Conservation (phyloP, 2,888 invertebrate species). For the Limnephilus rhombicus region DNA sequence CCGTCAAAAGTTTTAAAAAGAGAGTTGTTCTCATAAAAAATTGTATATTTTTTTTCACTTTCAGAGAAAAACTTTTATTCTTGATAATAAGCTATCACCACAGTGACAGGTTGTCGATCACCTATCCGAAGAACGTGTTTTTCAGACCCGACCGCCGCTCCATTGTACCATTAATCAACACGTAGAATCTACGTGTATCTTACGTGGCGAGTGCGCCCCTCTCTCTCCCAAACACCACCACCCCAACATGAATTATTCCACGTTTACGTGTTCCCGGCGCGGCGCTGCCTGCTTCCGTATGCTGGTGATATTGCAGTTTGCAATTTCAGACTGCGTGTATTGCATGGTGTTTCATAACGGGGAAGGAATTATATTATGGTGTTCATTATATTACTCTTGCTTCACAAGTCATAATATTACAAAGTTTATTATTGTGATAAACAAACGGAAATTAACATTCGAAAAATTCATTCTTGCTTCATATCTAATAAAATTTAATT, state of each 20-base stretch:
- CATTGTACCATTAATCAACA: background rate
- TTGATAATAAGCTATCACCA: background rate
- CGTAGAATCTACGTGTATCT: background rate
- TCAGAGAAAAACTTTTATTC: background rate
- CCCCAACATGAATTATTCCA: background rate
- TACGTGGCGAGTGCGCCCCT: background rate
- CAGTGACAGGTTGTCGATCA: background rate
- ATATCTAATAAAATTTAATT: no score
- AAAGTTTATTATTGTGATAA: background rate
- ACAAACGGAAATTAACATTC: no score
- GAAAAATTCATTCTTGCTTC: no score
- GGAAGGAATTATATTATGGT: background rate
- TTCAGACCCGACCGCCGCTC: background rate
- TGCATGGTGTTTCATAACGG: background rate
- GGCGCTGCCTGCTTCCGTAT: background rate
- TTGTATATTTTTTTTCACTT: no score
- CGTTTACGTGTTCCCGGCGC: background rate
- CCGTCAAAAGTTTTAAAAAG: no score
- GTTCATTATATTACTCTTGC: background rate
- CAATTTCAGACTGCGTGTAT: background rate
- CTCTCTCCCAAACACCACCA: background rate
- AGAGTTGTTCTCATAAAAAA: no score
- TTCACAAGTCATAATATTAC: background rate
- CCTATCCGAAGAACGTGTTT: background rate
- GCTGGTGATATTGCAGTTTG: constrained; percentile 1